Evolutionary conservation across 64 coral and sea anemone genomes (phyloP).

Genomic region (Stichodactyla helianthus): DNA sequence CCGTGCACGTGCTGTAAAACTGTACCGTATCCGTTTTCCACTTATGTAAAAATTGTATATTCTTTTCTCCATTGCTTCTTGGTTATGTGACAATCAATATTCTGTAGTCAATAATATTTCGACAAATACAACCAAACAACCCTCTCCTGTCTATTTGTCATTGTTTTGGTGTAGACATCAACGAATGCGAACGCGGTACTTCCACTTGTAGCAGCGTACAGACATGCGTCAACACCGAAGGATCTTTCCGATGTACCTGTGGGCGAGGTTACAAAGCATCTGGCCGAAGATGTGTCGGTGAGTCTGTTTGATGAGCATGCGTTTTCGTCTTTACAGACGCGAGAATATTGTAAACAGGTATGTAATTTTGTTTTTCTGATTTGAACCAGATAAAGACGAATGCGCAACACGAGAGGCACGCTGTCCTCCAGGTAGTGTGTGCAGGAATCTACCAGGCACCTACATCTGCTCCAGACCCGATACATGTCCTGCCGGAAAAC

Average conservation of each 20-base stretch:
- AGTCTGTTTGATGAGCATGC: background rate
- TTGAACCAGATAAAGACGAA: slow-evolving; percentile 39
- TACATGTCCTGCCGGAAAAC: slow-evolving; percentile 17
- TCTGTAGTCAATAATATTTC: too few relatives aligned
- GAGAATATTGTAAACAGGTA: too few relatives aligned
- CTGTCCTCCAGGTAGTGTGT: slow-evolving; percentile 16
- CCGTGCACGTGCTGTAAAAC: too few relatives aligned
- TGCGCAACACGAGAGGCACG: slow-evolving; percentile 30
- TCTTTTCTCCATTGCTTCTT: too few relatives aligned
- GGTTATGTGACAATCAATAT: too few relatives aligned
- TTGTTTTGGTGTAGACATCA: background rate
- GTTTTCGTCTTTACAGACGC: too few relatives aligned
- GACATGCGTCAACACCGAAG: background rate
- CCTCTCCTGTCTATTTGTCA: too few relatives aligned
- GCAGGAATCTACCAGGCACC: slow-evolving; percentile 39
- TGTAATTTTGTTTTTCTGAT: background rate
- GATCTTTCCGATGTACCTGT: background rate
- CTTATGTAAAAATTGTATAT: too few relatives aligned
- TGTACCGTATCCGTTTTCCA: too few relatives aligned
- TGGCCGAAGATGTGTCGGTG: slow-evolving; percentile 31
- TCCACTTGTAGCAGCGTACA: background rate
- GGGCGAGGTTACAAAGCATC: slow-evolving; percentile 12
- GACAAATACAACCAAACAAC: too few relatives aligned
- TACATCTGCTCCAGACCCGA: slow-evolving; percentile 14
- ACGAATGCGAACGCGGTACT: background rate